Base-by-base conservation (phyloP, 30 jellyfish, hydroid and myxozoan genomes). In the Hydractinia echinata region DNA sequence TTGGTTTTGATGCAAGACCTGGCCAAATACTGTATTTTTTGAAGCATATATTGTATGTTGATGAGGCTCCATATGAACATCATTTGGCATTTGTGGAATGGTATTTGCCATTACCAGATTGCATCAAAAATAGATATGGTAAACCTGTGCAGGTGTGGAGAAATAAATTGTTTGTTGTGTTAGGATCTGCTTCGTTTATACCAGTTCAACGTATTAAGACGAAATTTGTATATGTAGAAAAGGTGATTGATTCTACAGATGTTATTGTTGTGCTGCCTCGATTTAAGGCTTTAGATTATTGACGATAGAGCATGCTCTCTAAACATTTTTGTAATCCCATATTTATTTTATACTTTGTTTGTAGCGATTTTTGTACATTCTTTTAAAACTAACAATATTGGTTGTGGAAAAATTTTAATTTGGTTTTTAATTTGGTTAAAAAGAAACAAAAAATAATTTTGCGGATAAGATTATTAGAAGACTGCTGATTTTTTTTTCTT, bases 221-320 rank as follows among this genome's bases (percentile, higher is more conserved):
- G 3, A 71, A 71, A 58, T 71, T 71, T 20, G 81, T 71, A 9
- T 19, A 14, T 48, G 67, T 71, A 71, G 18, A 30, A 30, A 50
- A 48, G 44, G 67, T 7, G 15, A 9, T 20, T 20, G 39, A 20
- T n/a, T 19, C 7, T 71, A 48, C 10, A 71, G 53, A 71, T 71
- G 81, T 71, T 54, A 71, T 71, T 15, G 51, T 71, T 71, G 81
- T 71, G 6, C 53, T 52, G 10, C 81, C 81, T n/a, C 44, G 81
- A 50, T n/a, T 19, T 15, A 71, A 52, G 53, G n/a, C 69, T 20
- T 14, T 71, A 58, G 51, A 71, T 60, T 19, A 19, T 20, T 71
- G 53, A 71, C 0, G 18, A 58, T 30, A 30, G 44, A 30, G 44
- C n/a, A n/a, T n/a, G n/a, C n/a, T n/a, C n/a, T n/a, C n/a, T n/a